Evolutionary conservation across 2,113 vertebrate genomes (phyloP), one percentile per base, ranked within the genome.

Genomic region (Periophthalmodon schlosseri): DNA sequence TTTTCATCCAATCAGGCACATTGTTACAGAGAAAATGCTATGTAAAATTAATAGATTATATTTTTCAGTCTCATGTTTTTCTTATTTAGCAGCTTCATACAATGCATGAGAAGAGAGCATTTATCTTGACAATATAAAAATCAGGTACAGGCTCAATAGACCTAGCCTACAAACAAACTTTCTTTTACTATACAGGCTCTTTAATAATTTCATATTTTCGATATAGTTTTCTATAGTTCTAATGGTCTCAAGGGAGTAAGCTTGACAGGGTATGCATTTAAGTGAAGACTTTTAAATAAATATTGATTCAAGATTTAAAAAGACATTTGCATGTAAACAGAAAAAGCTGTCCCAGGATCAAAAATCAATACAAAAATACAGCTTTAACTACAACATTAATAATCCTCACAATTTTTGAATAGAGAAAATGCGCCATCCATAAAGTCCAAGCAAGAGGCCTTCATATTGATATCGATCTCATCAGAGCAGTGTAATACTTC

Each of bases 361-460:
- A 61, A 34, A 33, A 63, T 63, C 60, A 1, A 18, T 34, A 18
- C 14, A 13, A 28, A 3, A 18, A 5, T 20, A 63, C 24, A 34
- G 18, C 24, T 12, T 60, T 0, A 60, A 60, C 57, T 60, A 13
- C 23, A 4, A 28, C 57, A 60, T 56, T 60, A 63, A 63, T 33
- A 18, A 34, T 63, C 60, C 33, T 63, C 28, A 34, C 28, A 63
- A 14, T 63, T 63, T 63, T 36, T 8, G 24, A 21, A 21, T 10
- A 63, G 52, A 56, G 2, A 54, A 54, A 56, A n/a, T 8, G 56
- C 71, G 36, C 69, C 39, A 65, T 74, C 70, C 44, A 68, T 46
- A 66, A 65, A n/a, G 18, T 79, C 21, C 34, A 5, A 18, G 2
- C 60, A 34, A 3, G 13, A 63, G 60, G 28, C 15, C 60, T 7